Evolutionary conservation across 2,888 invertebrate genomes (phyloP).

Genomic region (Spisula subtruncata): DNA sequence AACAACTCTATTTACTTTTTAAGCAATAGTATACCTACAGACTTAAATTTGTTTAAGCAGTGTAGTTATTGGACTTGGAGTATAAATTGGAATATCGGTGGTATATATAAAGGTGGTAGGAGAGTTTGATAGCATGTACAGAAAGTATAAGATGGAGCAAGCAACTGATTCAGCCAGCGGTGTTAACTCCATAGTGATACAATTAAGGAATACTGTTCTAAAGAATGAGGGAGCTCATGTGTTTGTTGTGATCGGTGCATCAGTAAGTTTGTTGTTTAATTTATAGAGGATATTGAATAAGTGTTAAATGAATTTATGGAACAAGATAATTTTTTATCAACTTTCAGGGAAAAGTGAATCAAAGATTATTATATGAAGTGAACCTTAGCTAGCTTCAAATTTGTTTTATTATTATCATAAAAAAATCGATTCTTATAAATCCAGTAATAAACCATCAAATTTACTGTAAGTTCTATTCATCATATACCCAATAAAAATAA

Average conservation of each 20-base stretch:
- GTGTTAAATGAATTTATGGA: no score
- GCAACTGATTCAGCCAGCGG: neutral
- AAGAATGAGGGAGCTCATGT: conserved; percentile 32
- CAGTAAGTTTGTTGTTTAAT: conserved; percentile 48
- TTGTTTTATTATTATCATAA: no score
- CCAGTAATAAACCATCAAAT: no score
- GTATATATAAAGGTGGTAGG: neutral
- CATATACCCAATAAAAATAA: no score
- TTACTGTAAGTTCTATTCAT: no score
- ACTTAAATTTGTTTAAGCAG: neutral
- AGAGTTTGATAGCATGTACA: neutral
- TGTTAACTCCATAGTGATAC: conserved; percentile 19
- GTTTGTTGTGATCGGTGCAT: conserved; percentile 60
- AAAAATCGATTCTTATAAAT: no score
- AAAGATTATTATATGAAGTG: no score
- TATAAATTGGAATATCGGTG: neutral
- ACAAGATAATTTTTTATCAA: no score
- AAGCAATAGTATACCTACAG: neutral
- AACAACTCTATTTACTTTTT: neutral
- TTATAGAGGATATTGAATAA: no score
- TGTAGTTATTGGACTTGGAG: neutral
- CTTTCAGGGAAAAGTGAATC: no score
- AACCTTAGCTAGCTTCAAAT: no score
- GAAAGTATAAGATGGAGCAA: conserved; percentile 7
- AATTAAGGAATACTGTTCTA: conserved; percentile 14